A percentile compares a stretch with the other conserved stretches of the same genome.
These are phyloP conservation scores for Euwallacea fornicatus DNA, from an alignment of 1,140 invertebrate genomes.

Conservation along the genomic window DNA sequence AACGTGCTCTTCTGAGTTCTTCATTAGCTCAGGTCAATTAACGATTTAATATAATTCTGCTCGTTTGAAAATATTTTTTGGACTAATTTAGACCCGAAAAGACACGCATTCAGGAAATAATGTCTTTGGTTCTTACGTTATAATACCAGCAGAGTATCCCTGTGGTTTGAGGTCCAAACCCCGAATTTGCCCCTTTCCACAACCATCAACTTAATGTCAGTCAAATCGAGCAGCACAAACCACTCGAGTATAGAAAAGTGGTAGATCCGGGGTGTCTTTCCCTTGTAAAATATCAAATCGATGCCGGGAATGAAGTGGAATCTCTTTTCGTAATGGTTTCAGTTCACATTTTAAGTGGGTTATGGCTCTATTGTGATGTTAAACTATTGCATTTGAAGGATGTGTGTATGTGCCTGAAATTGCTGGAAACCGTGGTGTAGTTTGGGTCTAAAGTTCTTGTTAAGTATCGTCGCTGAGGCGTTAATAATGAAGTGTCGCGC, in stretches of 20 bases:
- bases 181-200: background rate
- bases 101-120: background rate
- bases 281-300: conserved; percentile 7
- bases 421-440: background rate
- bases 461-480: conserved; percentile 30
- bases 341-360: conserved; percentile 11
- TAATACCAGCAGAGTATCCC: background rate
- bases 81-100: too few relatives aligned
- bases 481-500: conserved; percentile 41
- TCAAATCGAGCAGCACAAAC: conserved; percentile 1
- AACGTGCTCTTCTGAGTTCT: too few relatives aligned
- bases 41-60: too few relatives aligned
- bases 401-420: background rate
- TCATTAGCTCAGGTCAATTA: too few relatives aligned
- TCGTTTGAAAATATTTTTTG: too few relatives aligned
- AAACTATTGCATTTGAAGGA: conserved; percentile 1
- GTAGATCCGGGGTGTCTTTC: background rate
- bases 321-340: conserved; percentile 10
- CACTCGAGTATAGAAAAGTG: conserved; percentile 1
- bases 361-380: conserved; percentile 13
- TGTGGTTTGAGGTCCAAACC: too few relatives aligned
- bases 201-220: conserved; percentile 1
- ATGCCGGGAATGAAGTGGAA: background rate
- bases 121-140: background rate
- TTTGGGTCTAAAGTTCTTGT: background rate